Percentiles rank a stretch among this genome's conserved stretches.
These are phyloP conservation scores for Sinopyrophorus schimmeli DNA, from an alignment of 2,888 invertebrate genomes.

Conservation along the genomic window DNA sequence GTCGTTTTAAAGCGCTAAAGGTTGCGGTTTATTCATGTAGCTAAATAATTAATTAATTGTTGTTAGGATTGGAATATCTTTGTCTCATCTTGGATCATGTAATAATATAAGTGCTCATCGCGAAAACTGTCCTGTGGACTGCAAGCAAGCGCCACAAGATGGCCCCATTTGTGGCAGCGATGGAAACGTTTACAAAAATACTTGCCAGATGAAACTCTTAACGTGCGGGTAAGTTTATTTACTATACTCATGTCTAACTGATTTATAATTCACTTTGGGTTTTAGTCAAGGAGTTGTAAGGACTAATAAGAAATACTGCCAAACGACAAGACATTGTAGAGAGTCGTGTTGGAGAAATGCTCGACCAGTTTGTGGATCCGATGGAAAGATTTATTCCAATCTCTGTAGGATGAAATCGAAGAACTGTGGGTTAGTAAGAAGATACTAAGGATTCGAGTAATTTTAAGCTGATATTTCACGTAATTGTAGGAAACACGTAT, in stretches of 20 bases:
- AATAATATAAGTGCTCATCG: constrained; percentile 78
- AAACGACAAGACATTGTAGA: constrained; percentile 86
- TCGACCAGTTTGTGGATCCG: constrained; percentile 86
- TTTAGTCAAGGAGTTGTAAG: constrained; percentile 81
- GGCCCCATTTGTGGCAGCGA: constrained; percentile 92
- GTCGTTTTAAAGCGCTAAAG: no score
- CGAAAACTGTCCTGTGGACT: constrained; percentile 87
- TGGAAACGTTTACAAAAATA: constrained; percentile 89
- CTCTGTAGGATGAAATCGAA: constrained; percentile 90
- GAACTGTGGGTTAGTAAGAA: constrained; percentile 79
- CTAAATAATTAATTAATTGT: constrained; percentile 24
- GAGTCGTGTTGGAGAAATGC: constrained; percentile 91
- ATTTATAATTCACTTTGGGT: constrained; percentile 29
- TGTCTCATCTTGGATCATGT: constrained; percentile 67
- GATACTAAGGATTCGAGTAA: no score
- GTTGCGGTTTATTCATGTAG: constrained; percentile 4
- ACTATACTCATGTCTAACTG: constrained; percentile 1
- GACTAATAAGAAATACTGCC: constrained; percentile 88
- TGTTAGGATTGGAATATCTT: constrained; percentile 63
- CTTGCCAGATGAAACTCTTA: constrained; percentile 89
- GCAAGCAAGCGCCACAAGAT: constrained; percentile 82
- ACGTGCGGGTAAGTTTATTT: constrained; percentile 75
- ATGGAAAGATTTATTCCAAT: constrained; percentile 86
- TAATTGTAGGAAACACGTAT: constrained; percentile 77
- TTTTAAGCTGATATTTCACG: no score